Evolutionary conservation across 2,888 invertebrate species (phyloP), one percentile per base, ranked within the genome.

Genomic region (Archips xylosteana): DNA sequence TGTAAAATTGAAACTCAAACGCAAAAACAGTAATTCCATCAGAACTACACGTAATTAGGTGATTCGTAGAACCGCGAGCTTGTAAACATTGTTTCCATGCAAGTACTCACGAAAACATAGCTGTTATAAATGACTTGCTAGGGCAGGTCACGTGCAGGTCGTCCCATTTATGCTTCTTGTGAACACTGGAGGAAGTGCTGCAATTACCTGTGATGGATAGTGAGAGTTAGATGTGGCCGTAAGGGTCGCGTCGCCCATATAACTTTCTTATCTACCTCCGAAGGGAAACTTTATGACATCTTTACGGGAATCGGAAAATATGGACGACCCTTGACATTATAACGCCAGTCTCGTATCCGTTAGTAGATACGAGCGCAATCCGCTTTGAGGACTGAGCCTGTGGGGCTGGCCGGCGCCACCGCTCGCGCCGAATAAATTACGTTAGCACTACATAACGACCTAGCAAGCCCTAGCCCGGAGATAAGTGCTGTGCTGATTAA

Each of bases 141-240:
- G 85, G 89, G 82, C 82, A 85, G 86, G 90, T 89, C 90, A 91
- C 91, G 91, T 90, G 86, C 89, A 86, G 83, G 84, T 82, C 88
- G 84, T 84, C 88, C 89, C 88, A 88, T 90, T 89, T 89, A 87
- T 87, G 87, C 88, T 89, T 87, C 89, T 89, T 89, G 89, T 89
- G 90, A 89, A 89, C 89, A 89, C 86, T 86, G 87, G 85, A 88
- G 89, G 87, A 89, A 90, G 89, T 87, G 86, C 84, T 90, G 89
- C 91, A 90, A 91, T 91, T 91, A 91, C 88, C 85, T 82, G 86
- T 91, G 91, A 91, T 91, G 88, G 90, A 91, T 91, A 89, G 90
- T 86, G 81, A 82, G 89, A 90, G 90, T 91, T 90, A 85, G 88
- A 88, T 83, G 88, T 83, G 85, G 83, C 86, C 85, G 83, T 87